Evolutionary conservation across 2,113 vertebrate genomes (phyloP).

Genomic region (Plecotus auritus): DNA sequence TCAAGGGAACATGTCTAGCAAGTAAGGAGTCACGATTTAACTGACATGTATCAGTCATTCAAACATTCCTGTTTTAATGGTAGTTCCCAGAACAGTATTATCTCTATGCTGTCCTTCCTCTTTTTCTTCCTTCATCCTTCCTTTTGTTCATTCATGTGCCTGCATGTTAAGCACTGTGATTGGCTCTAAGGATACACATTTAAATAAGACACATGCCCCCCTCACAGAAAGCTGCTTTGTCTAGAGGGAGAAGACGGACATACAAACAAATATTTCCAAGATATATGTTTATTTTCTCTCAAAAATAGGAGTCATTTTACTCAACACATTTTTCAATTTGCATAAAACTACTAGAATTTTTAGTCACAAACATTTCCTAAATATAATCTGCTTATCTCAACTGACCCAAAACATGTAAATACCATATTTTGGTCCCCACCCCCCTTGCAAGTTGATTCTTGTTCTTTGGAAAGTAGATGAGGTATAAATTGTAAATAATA

Average conservation of each 20-base stretch:
- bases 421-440: background rate
- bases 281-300: background rate
- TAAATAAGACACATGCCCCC: background rate
- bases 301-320: slow-evolving; percentile 29
- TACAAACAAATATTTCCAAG: slow-evolving; percentile 2
- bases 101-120: background rate
- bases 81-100: background rate
- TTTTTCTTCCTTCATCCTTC: background rate
- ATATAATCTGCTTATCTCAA: background rate
- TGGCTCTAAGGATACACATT: background rate
- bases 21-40: background rate
- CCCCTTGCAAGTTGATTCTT: background rate
- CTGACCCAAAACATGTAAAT: background rate
- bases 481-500: background rate
- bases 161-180: background rate
- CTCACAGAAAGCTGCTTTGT: background rate
- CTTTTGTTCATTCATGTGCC: background rate
- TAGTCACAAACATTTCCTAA: background rate
- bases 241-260: background rate
- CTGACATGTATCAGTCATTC: background rate
- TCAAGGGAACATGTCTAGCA: background rate
- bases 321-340: background rate
- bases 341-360: background rate
- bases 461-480: slow-evolving; percentile 20
- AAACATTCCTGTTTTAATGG: background rate